Percentiles rank a stretch among this genome's conserved stretches.
These are phyloP conservation scores for Physella acuta DNA, from an alignment of 1,140 invertebrate species.

Conservation along the genomic window DNA sequence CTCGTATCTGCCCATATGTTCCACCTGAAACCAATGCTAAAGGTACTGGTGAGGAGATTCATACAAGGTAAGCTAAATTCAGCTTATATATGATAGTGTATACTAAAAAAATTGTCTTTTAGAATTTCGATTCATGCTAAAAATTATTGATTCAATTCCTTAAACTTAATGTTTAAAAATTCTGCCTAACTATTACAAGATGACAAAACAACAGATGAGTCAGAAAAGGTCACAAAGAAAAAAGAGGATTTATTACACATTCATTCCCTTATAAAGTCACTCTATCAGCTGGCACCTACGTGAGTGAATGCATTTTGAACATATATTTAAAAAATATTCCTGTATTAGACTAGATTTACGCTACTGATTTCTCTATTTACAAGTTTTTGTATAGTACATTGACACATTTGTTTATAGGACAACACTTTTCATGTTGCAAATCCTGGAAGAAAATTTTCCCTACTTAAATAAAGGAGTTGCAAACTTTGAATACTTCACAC, in stretches of 20 bases:
- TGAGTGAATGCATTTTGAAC: background rate
- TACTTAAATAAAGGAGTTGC: constrained; percentile 66
- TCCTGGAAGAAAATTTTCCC: constrained; percentile 67
- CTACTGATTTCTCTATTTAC: background rate
- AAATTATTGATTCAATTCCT: background rate
- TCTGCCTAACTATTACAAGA: background rate
- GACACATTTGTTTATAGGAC: constrained; percentile 60
- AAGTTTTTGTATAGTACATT: background rate
- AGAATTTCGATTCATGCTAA: background rate
- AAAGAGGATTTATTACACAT: constrained; percentile 3
- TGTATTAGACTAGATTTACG: background rate
- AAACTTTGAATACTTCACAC: constrained; percentile 66
- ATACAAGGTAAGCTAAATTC: constrained; percentile 28
- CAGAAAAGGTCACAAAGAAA: constrained; percentile 7
- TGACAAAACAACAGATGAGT: background rate
- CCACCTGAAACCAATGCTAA: constrained; percentile 24
- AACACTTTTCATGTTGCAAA: constrained; percentile 61
- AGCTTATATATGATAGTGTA: too few relatives aligned
- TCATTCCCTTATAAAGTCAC: constrained; percentile 7
- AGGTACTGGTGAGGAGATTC: constrained; percentile 22
- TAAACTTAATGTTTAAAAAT: background rate
- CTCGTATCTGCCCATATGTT: constrained; percentile 31
- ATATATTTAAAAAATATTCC: background rate
- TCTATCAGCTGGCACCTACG: constrained; percentile 11
- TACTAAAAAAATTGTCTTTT: background rate